Conservation (phyloP, 2,888 invertebrate genomes). For the Colostygia pectinataria region DNA sequence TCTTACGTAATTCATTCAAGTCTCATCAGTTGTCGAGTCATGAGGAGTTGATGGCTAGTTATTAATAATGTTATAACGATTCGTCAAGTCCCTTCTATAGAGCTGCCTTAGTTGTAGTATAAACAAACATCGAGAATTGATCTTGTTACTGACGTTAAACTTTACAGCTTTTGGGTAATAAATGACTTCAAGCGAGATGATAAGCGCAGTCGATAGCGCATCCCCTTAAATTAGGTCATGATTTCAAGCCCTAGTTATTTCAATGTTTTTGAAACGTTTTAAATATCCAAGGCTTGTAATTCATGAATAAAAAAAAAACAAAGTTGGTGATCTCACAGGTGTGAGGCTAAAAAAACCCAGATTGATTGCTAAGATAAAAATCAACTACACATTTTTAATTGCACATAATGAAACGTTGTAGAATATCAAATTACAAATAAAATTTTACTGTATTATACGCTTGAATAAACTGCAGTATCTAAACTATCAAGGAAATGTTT, state of each 20-base stretch:
- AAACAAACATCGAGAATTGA: constrained; percentile 3
- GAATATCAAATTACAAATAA: constrained; percentile 16
- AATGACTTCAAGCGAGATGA: too few relatives aligned
- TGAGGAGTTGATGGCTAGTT: constrained; percentile 17
- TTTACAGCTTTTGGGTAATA: too few relatives aligned
- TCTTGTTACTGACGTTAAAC: constrained; percentile 1
- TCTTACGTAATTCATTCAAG: constrained; percentile 1
- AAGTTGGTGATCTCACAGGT: constrained; percentile 18
- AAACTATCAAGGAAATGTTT: constrained; percentile 12
- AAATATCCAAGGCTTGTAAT: too few relatives aligned
- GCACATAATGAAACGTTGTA: constrained; percentile 15
- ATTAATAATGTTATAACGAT: constrained; percentile 28
- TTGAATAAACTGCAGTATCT: constrained; percentile 5
- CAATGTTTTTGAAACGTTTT: too few relatives aligned
- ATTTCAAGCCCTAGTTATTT: too few relatives aligned
- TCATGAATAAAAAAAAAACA: not conserved
- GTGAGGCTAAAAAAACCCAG: constrained; percentile 13
- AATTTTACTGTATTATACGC: constrained; percentile 18
- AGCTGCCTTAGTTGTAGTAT: not conserved
- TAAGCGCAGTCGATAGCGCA: too few relatives aligned
- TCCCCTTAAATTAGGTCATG: too few relatives aligned
- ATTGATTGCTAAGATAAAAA: constrained; percentile 35
- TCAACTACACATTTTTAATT: constrained; percentile 20
- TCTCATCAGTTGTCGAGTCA: not conserved
- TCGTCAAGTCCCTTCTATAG: constrained; percentile 14